Evolutionary conservation across 2,888 invertebrate species (phyloP), one percentile per base, ranked within the genome.

Genomic region (Eugnorisma glareosa): DNA sequence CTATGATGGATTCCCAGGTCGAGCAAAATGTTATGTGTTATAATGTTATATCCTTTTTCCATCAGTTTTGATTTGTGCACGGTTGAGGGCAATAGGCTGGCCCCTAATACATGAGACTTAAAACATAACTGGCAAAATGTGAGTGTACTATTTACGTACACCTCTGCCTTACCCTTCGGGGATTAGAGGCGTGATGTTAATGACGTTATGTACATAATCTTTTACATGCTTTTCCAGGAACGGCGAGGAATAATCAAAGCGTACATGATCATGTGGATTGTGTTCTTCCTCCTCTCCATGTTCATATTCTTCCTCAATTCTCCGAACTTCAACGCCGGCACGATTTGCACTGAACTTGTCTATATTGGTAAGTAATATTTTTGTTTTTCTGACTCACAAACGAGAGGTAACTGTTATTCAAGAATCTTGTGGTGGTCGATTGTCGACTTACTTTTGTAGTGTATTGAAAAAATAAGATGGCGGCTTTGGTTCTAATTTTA

Each of bases 251-350:
- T 96, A 81, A 95, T 96, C 76, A 94, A 94, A 72, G 91, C 92
- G 0, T 96, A 96, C 86, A 94, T 94, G 89, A 92, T 96, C 66
- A 94, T 95, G 93, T 96, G 96, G 96, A 83, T 93, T 0, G 94
- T 95, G 0, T 95, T 96, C 89, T 94, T 95, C 88, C 69, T 96
- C 1, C 90, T 96, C 1, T 94, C 94, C 0, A 90, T 93, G 88
- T 95, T 95, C 78, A 93, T 95, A 0, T 96, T 96, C 90, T 96
- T 95, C 91, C 81, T 96, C 18, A 95, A 96, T 83, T 84, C 90
- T 1, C 81, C 85, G 0, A 88, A 91, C 48, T 94, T 93, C 80
- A 82, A 79, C 57, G 88, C 86, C 0, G 90, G 89, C 0, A 92
- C 94, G 0, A 93, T 95, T 59, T 86, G 83, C 67, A 89, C 91